phyloP scores from a whole-genome alignment of 23 tunicate genomes.

The Ascidia mentula region DNA sequence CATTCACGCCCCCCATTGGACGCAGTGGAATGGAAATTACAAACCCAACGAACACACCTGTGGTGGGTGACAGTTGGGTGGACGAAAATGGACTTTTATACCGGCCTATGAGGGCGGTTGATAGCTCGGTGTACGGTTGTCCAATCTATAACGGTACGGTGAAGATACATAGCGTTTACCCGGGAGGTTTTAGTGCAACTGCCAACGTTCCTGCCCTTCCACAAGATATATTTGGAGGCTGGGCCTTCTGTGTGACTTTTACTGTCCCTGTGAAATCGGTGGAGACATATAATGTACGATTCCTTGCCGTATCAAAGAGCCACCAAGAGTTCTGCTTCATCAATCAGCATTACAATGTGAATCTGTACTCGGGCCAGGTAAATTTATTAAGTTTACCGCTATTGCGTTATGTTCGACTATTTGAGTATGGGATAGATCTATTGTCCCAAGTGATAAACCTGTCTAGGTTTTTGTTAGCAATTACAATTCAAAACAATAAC shows the following conservation, averaged over 20 bases:
- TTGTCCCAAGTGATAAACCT: too few relatives aligned
- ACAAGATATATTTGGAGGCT: conserved; percentile 45
- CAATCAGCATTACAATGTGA: conserved; percentile 30
- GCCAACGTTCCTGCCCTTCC: conserved; percentile 18
- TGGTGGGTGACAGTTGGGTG: conserved; percentile 14
- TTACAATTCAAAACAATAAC: too few relatives aligned
- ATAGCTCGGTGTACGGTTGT: conserved; percentile 51
- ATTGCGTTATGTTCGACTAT: too few relatives aligned
- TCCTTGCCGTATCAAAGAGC: conserved; percentile 24
- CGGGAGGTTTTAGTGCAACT: conserved; percentile 50
- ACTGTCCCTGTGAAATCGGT: conserved; percentile 18
- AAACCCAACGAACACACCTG: not conserved
- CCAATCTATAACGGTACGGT: conserved; percentile 58
- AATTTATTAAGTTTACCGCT: not conserved
- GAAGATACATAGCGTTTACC: conserved; percentile 24
- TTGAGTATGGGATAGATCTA: too few relatives aligned
- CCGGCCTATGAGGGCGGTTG: conserved; percentile 7
- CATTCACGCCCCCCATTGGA: not conserved
- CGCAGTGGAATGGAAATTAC: not conserved
- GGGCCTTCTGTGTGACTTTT: conserved; percentile 41
- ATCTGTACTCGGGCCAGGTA: conserved; percentile 33
- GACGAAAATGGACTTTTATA: not conserved
- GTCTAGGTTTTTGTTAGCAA: too few relatives aligned
- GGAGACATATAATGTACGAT: conserved; percentile 24
- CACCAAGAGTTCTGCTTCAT: conserved; percentile 18